Evolutionary conservation across 2,888 invertebrate genomes (phyloP).

Genomic region (Phyto melanocephala): DNA sequence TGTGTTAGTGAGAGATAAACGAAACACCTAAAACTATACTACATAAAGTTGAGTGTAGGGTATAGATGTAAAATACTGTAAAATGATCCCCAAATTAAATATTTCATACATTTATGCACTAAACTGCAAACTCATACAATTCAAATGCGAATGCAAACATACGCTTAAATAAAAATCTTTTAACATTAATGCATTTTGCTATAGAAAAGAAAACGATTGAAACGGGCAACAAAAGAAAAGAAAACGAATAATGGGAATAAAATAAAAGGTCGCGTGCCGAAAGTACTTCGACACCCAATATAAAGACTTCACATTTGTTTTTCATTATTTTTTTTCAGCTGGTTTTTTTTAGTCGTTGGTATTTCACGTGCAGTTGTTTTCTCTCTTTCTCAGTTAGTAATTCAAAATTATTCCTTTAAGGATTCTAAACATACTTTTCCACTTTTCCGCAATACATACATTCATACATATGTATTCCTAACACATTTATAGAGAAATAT

Average conservation of each 20-base stretch:
- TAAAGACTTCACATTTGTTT: slow-evolving; percentile 71
- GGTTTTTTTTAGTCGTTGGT: background rate
- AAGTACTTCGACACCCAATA: slow-evolving; percentile 78
- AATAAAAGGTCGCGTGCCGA: slow-evolving; percentile 76
- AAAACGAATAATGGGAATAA: slow-evolving; percentile 7
- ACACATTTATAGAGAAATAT: no score
- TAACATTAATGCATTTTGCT: slow-evolving; percentile 30
- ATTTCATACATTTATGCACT: slow-evolving; percentile 35
- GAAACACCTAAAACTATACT: no score
- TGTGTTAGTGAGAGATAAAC: no score
- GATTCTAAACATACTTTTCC: background rate
- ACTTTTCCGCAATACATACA: background rate
- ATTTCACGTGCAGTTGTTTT: slow-evolving; percentile 27
- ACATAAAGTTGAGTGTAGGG: background rate
- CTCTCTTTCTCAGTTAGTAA: background rate
- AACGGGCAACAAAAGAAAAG: no score
- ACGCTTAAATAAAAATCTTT: slow-evolving; percentile 20
- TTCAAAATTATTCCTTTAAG: slow-evolving; percentile 34
- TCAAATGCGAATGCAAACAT: background rate
- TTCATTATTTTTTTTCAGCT: background rate
- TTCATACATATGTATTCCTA: background rate
- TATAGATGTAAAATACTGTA: background rate
- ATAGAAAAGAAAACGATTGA: background rate
- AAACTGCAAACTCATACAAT: slow-evolving; percentile 26
- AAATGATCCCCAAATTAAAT: slow-evolving; percentile 27